These are phyloP conservation scores for Himalopsyche japonica DNA, from an alignment of 2,888 invertebrate species.

Conservation along the genomic window DNA sequence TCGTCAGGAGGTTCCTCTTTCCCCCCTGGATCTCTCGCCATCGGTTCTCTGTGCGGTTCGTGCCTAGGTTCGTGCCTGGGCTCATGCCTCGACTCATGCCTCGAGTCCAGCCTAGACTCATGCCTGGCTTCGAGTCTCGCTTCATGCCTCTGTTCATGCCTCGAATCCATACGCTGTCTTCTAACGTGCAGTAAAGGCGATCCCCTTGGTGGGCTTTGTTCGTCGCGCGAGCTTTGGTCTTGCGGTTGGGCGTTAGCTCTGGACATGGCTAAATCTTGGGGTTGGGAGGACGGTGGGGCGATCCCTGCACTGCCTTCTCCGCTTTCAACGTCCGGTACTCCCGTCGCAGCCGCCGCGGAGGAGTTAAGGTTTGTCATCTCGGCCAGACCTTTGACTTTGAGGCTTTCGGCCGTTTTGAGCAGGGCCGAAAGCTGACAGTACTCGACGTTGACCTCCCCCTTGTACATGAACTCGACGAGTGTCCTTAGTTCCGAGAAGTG, in stretches of 20 bases:
- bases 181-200: slow-evolving; percentile 57
- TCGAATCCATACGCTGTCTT: slow-evolving; percentile 46
- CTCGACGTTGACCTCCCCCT: slow-evolving; percentile 93
- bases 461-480: slow-evolving; percentile 95
- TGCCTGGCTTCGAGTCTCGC: slow-evolving; percentile 33
- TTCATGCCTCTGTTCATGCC: slow-evolving; percentile 35
- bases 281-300: slow-evolving; percentile 44
- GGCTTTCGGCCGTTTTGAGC: slow-evolving; percentile 89
- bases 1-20: slow-evolving; percentile 62
- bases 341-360: slow-evolving; percentile 48
- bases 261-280: slow-evolving; percentile 51
- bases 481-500: slow-evolving; percentile 87
- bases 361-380: slow-evolving; percentile 87
- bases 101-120: slow-evolving; percentile 33
- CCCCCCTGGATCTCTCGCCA: slow-evolving; percentile 57
- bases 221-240: slow-evolving; percentile 48
- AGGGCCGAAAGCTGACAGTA: slow-evolving; percentile 90
- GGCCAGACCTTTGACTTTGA: slow-evolving; percentile 88
- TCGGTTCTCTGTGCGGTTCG: slow-evolving; percentile 48
- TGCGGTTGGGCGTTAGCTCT: slow-evolving; percentile 48
- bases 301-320: slow-evolving; percentile 40
- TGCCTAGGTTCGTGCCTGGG: slow-evolving; percentile 38
- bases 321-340: slow-evolving; percentile 49
- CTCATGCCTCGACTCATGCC: slow-evolving; percentile 34
- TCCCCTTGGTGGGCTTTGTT: slow-evolving; percentile 54